A percentile compares a stretch with the other conserved stretches of the same genome.
Evolutionary conservation across 2,888 invertebrate genomes (phyloP).

Genomic region (Dasypolia templi): DNA sequence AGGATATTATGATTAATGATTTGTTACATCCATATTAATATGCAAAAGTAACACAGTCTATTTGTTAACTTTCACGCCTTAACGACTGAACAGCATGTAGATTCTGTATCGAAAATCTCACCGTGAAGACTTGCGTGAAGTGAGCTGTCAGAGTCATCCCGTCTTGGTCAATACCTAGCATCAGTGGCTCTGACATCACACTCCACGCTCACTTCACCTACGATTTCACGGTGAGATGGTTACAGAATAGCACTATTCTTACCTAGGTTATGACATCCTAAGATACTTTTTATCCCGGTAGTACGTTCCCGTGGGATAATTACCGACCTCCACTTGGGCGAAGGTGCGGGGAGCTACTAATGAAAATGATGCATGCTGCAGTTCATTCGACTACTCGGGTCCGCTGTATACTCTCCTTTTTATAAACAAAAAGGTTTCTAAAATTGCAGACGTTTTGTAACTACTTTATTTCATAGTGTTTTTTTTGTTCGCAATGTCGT

Average conservation of each 20-base stretch:
- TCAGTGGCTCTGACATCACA: no score
- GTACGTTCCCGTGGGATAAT: neutral
- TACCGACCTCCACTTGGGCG: neutral
- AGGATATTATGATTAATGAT: neutral
- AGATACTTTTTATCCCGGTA: neutral
- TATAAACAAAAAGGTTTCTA: no score
- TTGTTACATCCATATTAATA: neutral
- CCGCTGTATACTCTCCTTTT: neutral
- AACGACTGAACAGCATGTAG: neutral
- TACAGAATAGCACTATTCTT: no score
- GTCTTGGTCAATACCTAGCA: no score
- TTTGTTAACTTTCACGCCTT: neutral
- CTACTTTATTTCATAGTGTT: neutral
- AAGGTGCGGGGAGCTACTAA: neutral
- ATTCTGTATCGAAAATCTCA: no score
- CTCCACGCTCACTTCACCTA: no score
- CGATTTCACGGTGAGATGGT: no score
- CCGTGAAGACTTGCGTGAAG: no score
- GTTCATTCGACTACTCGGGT: neutral
- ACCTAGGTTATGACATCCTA: neutral
- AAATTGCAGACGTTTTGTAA: neutral
- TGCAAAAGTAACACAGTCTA: neutral
- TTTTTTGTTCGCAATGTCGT: neutral
- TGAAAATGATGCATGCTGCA: neutral
- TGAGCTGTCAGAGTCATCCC: no score